Percentiles rank a stretch among this genome's conserved stretches.
These are phyloP conservation scores for Sylvia atricapilla DNA, from an alignment of 2,113 vertebrate genomes.

Conservation along the genomic window DNA sequence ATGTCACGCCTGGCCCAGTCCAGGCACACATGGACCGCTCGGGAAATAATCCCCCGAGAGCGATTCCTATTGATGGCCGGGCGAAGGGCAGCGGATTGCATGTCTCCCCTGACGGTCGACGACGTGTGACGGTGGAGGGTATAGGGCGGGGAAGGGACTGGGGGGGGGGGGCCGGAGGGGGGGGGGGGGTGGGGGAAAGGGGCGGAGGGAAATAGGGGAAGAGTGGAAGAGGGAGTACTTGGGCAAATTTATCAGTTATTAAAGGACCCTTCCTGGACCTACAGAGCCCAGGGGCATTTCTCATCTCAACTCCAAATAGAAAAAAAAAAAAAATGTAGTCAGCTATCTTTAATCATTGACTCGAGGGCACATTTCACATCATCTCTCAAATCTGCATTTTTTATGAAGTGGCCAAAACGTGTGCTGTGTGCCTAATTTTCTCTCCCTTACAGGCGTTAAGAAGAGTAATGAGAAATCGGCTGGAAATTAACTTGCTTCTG, in stretches of 20 bases:
- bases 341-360: slow-evolving; percentile 84
- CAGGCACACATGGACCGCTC: background rate
- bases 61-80: background rate
- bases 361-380: slow-evolving; percentile 84
- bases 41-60: background rate
- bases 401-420: slow-evolving; percentile 79
- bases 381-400: slow-evolving; percentile 86
- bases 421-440: slow-evolving; percentile 71
- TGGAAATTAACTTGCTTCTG: slow-evolving; percentile 66
- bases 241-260: slow-evolving; percentile 13
- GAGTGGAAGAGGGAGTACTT: background rate
- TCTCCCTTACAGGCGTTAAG: slow-evolving; percentile 64
- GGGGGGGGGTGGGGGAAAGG: no score
- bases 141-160: background rate
- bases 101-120: background rate
- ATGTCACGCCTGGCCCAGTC: background rate
- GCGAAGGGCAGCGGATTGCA: background rate
- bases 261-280: slow-evolving; percentile 29
- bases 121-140: background rate
- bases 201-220: background rate
- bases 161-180: no score
- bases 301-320: slow-evolving; percentile 51
- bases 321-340: slow-evolving; percentile 57
- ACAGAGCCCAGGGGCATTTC: slow-evolving; percentile 41
- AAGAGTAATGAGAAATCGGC: slow-evolving; percentile 67